Conservation (phyloP, 2,113 vertebrate genomes). For the Piliocolobus tephrosceles region DNA sequence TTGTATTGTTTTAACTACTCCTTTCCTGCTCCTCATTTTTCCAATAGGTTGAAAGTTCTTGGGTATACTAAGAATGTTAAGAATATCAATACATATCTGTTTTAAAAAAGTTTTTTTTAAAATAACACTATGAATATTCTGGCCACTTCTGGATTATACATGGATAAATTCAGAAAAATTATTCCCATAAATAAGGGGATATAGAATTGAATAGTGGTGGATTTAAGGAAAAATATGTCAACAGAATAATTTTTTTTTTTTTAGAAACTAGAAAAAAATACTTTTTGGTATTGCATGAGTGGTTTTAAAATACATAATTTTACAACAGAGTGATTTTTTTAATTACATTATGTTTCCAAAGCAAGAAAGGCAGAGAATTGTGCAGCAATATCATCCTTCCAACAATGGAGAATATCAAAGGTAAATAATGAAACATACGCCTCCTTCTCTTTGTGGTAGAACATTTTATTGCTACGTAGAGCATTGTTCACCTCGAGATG, state of each 20-base stretch:
- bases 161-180: not conserved
- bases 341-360: conserved; percentile 73
- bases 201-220: not conserved
- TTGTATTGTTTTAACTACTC: not conserved
- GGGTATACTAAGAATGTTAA: not conserved
- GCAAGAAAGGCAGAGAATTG: conserved; percentile 86
- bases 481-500: not conserved
- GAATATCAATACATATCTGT: not conserved
- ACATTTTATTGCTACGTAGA: not conserved
- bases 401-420: conserved; percentile 85
- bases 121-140: not conserved
- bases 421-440: conserved; percentile 78
- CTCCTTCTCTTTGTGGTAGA: not conserved
- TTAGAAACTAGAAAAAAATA: conserved; percentile 24
- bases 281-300: not conserved
- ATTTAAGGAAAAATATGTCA: not conserved
- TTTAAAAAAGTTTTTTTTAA: not conserved
- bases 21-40: not conserved
- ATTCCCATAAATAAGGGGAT: not conserved
- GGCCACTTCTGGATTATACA: not conserved
- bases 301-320: conserved; percentile 14
- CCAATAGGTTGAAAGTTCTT: not conserved
- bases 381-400: conserved; percentile 81
- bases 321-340: conserved; percentile 56
- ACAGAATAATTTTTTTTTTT: conserved; percentile 4